Evolutionary conservation across 2,888 invertebrate genomes (phyloP).

Genomic region (Augochlorella aurata): DNA sequence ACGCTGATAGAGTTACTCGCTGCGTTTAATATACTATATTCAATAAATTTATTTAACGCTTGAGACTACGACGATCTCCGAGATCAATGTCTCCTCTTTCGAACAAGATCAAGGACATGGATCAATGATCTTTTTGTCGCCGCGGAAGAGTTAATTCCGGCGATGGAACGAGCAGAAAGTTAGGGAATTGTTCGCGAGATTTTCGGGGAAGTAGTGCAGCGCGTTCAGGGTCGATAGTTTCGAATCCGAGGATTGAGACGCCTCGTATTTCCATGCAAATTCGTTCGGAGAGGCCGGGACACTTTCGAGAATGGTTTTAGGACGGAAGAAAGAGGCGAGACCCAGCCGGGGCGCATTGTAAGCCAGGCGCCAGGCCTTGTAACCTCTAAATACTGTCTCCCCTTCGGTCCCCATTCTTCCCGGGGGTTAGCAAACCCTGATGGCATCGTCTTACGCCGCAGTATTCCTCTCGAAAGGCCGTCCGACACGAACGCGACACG

Average conservation of each 20-base stretch:
- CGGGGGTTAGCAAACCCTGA: constrained; percentile 41
- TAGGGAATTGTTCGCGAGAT: too few relatives aligned
- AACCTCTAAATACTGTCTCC: constrained; percentile 53
- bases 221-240: too few relatives aligned
- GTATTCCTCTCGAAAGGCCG: constrained; percentile 18
- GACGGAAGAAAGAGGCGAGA: constrained; percentile 36
- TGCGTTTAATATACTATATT: too few relatives aligned
- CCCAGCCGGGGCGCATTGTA: constrained; percentile 34
- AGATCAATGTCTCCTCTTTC: too few relatives aligned
- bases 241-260: constrained; percentile 7
- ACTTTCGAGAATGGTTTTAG: constrained; percentile 37
- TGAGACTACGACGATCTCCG: too few relatives aligned
- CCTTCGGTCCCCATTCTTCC: constrained; percentile 26
- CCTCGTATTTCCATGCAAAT: constrained; percentile 41
- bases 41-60: too few relatives aligned
- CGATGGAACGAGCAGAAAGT: too few relatives aligned
- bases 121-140: too few relatives aligned
- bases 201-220: too few relatives aligned
- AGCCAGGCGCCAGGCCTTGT: constrained; percentile 53
- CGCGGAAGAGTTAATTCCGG: too few relatives aligned
- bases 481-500: constrained; percentile 29
- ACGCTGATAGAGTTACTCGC: too few relatives aligned
- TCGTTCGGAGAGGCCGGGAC: constrained; percentile 5
- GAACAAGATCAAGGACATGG: too few relatives aligned
- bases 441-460: constrained; percentile 50